These are phyloP conservation scores for Eumaeus atala DNA, from an alignment of 1,140 invertebrate species.

Conservation along the genomic window DNA sequence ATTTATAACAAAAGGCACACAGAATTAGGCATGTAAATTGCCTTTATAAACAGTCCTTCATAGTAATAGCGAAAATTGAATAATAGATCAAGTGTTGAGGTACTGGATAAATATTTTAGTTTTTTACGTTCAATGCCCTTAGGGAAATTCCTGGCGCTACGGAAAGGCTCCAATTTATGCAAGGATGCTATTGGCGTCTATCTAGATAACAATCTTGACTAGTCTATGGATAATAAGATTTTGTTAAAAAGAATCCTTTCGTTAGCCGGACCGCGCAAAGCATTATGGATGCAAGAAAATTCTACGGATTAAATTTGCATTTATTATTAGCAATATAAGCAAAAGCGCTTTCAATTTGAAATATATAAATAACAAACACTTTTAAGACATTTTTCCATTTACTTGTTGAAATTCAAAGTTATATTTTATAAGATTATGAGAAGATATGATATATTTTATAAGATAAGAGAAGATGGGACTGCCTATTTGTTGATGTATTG, in stretches of 20 bases:
- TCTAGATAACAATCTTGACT: constrained; percentile 54
- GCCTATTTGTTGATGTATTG: no score
- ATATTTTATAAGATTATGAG: no score
- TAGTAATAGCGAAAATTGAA: constrained; percentile 53
- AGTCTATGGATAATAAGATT: constrained; percentile 9
- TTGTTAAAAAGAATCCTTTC: constrained; percentile 14
- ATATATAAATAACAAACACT: not conserved
- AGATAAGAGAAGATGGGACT: no score
- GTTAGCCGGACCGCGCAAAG: constrained; percentile 1
- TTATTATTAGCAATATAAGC: constrained; percentile 9
- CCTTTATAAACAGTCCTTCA: constrained; percentile 37
- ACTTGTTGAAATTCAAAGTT: no score
- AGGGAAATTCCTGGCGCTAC: constrained; percentile 55
- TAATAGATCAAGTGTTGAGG: constrained; percentile 54
- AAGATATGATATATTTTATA: no score
- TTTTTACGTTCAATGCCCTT: constrained; percentile 54
- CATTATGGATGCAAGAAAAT: constrained; percentile 7
- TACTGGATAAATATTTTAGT: constrained; percentile 43
- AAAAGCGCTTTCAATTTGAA: not conserved
- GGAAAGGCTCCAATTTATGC: constrained; percentile 65
- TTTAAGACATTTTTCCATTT: no score
- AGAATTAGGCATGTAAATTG: constrained; percentile 23
- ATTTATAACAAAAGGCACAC: not conserved
- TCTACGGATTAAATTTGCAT: constrained; percentile 10
- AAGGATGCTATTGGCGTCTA: constrained; percentile 47